Base-by-base conservation (phyloP, 2,888 invertebrate genomes). In the Sinodicranocentrus sp. region DNA sequence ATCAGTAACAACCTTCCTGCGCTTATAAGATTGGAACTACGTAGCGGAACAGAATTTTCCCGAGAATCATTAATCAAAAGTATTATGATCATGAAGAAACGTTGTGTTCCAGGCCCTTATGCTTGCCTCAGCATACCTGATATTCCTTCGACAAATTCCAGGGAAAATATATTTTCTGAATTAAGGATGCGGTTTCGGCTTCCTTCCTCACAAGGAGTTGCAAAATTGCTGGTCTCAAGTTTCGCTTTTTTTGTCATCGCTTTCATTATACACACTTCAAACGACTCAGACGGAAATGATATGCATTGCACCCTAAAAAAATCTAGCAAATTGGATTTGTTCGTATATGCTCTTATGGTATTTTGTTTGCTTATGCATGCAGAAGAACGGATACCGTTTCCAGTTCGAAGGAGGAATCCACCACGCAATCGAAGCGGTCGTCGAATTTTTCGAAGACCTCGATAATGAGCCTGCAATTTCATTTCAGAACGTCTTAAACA, bases 311-410 rank as follows among this genome's bases (percentile, higher is more conserved):
- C 28, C 25, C 17, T 25, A n/a, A 17, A 33, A 26, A n/a, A n/a
- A n/a, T 63, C 61, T 15, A 48, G n/a, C 39, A 80, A 63, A 65
- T 15, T 80, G 23, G 79, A 80, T 43, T 54, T 72, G 21, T 19
- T 72, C 10, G 72, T 80, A 0, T 72, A 43, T 23, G 3, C 54
- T 5, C 13, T 57, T 10, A 21, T n/a, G 0, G n/a, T 80, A 2
- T 65, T 61, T 17, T 48, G 21, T 3, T 61, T 71, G 71, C 33
- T 52, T 10, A 23, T 48, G 15, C 61, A 52, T 13, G 52, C 78
- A 15, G 71, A 61, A 70, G 71, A 63, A 63, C 44, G 78, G 21
- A n/a, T 65, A n/a, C n/a, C n/a, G n/a, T n/a, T n/a, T n/a, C 0
- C n/a, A 8, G 28, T 57, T 43, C 10, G 15, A 19, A 3, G 1